Evolutionary conservation across 2,113 vertebrate genomes (phyloP).

Genomic region (Oreotrochilus melanogaster): DNA sequence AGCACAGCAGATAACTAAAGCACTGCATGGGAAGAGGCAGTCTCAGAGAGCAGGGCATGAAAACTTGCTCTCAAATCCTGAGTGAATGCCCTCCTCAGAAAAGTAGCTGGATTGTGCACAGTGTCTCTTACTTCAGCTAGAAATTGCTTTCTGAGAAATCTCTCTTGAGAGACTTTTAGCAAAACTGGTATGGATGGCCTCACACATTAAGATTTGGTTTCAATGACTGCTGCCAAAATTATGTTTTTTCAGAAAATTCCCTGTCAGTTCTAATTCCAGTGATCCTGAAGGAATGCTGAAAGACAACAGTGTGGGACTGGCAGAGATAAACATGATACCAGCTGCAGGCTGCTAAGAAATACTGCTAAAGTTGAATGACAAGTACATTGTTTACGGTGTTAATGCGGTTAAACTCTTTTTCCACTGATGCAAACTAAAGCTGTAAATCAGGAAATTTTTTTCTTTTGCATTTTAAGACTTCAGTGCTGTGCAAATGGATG

Average conservation of each 20-base stretch:
- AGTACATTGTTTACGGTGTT: background rate
- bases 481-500: background rate
- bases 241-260: slow-evolving; percentile 45
- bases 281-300: slow-evolving; percentile 41
- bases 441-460: background rate
- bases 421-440: background rate
- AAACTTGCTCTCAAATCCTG: background rate
- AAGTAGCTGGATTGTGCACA: background rate
- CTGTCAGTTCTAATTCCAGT: slow-evolving; percentile 20
- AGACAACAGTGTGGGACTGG: slow-evolving; percentile 4
- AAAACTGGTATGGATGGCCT: background rate
- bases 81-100: background rate
- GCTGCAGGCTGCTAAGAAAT: background rate
- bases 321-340: background rate
- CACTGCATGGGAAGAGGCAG: background rate
- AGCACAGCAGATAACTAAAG: background rate
- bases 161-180: background rate
- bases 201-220: background rate
- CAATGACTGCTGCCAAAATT: slow-evolving; percentile 12
- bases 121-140: background rate
- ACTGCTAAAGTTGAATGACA: background rate
- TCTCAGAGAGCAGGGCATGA: background rate
- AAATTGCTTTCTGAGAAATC: slow-evolving; percentile 5
- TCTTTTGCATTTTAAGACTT: background rate
- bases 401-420: background rate